Base-by-base conservation (phyloP, 2,797 vertebrate genomes). In the Esox lucius region DNA sequence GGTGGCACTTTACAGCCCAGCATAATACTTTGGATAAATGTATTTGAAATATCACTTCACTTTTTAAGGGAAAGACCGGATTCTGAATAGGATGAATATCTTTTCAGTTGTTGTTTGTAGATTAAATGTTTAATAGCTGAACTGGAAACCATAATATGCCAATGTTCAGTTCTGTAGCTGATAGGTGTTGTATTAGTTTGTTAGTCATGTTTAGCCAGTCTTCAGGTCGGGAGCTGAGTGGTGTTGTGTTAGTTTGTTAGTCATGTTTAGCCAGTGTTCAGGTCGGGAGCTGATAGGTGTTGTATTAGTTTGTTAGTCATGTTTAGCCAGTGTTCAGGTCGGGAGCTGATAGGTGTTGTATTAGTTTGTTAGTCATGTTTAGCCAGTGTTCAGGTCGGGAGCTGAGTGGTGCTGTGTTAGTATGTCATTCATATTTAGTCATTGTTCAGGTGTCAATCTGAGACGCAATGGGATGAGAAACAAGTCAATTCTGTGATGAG, bases 371-470 rank as follows among this genome's bases (percentile, higher is more conserved):
- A 51, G 48, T 1, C 28, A 31, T 31, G 11, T 24, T 15, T 22
- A 13, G 22, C 5, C 62, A 13, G 0, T 28, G 62, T 31, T 31
- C 7, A 66, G 15, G 13, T 16, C 64, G 75, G 42, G 79, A 33
- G 31, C 69, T 48, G 73, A 33, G 26, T 77, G 5, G 15, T 64
- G 73, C 82, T 80, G 78, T 75, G 82, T 88, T 33, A 0, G 0
- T 66, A 8, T 65, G 26, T 66, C 11, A 24, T 35, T 73, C 35
- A 11, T 9, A 39, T 68, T 46, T 48, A 70, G 64, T 4, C 26
- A 28, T 59, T 65, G n/a, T 69, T 71, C 39, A 39, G 71, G 19
- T 72, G 22, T 67, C 46, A 22, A n/a, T 17, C 28, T n/a, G 64
- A 33, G 16, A 66, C 22, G 73, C 33, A 42, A 11, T 42, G 46